A percentile compares a stretch with the other conserved stretches of the same genome.
phyloP scores from a whole-genome alignment of 2,113 vertebrate genomes.

The Cyanoramphus novaezelandiae region DNA sequence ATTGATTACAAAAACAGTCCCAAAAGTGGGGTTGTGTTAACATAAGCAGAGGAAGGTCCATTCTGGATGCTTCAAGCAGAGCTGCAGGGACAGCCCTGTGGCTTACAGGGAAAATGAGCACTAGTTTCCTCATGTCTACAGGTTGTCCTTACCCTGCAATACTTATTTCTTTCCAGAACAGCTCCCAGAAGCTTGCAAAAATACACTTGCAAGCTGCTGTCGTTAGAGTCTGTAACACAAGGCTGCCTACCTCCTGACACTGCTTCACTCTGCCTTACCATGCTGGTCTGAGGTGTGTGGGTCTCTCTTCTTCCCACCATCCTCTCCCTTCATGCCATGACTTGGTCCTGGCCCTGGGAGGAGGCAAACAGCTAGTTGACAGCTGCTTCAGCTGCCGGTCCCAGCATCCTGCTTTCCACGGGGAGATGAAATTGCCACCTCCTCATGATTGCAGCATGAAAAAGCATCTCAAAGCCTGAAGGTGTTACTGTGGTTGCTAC shows the following conservation, averaged over 20 bases:
- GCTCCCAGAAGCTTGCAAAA: background rate
- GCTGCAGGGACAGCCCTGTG: background rate
- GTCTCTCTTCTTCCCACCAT: background rate
- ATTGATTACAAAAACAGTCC: background rate
- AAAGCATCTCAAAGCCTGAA: background rate
- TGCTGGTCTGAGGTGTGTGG: rapidly evolving
- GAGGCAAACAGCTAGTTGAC: too few relatives aligned
- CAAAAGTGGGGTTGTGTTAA: background rate
- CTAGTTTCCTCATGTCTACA: background rate
- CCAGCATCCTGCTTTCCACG: background rate
- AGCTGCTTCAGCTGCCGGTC: rapidly evolving
- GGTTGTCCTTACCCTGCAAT: background rate
- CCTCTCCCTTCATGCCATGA: too few relatives aligned
- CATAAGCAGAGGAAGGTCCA: background rate
- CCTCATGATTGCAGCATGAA: background rate
- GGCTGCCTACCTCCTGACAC: rapidly evolving
- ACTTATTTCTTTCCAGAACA: background rate
- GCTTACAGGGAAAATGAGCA: background rate
- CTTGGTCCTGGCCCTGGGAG: rapidly evolving
- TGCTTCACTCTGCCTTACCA: background rate
- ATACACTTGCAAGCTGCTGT: background rate
- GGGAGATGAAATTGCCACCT: background rate
- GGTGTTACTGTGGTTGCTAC: background rate
- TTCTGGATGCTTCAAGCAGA: background rate
- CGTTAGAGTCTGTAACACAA: background rate